These are phyloP conservation scores for Mormyrus hasselquistii DNA, from an alignment of 2,797 vertebrate species.

Conservation along the genomic window DNA sequence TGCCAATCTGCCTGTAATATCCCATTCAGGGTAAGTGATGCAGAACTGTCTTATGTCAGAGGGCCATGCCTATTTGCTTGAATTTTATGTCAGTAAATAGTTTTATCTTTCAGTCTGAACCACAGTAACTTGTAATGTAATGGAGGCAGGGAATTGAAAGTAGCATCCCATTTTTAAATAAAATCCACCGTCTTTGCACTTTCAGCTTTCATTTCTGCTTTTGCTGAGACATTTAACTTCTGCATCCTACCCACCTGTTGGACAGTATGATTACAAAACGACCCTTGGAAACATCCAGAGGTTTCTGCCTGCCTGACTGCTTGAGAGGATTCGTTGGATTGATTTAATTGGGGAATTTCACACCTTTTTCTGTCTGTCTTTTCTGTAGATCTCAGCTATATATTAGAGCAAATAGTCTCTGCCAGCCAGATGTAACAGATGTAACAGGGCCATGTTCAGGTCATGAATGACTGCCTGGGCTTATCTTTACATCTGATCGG, in stretches of 20 bases:
- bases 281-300: neutral
- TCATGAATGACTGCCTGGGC: neutral
- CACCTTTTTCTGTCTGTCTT: neutral
- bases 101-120: neutral
- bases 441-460: neutral
- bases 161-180: neutral
- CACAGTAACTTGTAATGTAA: neutral
- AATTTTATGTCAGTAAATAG: neutral
- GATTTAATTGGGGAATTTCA: neutral
- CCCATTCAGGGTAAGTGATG: neutral
- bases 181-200: neutral
- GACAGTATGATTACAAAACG: neutral
- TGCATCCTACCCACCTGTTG: neutral
- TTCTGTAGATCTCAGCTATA: neutral
- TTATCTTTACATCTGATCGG: neutral
- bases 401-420: neutral
- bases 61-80: neutral
- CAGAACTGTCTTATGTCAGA: neutral
- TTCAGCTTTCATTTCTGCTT: neutral
- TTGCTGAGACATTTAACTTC: neutral
- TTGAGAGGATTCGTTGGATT: neutral
- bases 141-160: neutral
- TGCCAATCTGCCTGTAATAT: neutral
- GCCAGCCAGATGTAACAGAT: neutral
- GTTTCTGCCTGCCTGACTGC: neutral